A percentile compares a stretch with the other conserved stretches of the same genome.
phyloP scores from a whole-genome alignment of 1,140 invertebrate genomes.

The Orchestia grillus region DNA sequence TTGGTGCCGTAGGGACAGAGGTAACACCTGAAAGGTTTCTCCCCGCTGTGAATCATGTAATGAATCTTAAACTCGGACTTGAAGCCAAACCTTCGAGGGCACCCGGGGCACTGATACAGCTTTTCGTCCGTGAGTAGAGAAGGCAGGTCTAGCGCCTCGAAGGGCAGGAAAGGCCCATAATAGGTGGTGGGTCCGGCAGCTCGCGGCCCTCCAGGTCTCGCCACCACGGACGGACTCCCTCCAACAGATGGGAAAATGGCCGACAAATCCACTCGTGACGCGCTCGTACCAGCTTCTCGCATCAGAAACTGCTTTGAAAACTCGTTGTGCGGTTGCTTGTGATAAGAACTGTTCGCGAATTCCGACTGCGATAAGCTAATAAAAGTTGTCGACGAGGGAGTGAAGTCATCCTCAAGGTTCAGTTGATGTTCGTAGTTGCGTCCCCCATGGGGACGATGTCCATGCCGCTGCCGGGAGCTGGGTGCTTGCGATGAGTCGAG shows the following conservation, averaged over 20 bases:
- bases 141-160: not conserved
- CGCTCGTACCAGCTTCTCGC: not conserved
- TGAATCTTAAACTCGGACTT: constrained; percentile 48
- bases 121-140: not conserved
- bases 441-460: not conserved
- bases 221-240: not conserved
- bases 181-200: not conserved
- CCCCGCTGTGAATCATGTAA: constrained; percentile 58
- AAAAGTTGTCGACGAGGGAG: not conserved
- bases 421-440: not conserved
- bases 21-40: constrained; percentile 50
- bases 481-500: not conserved
- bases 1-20: constrained; percentile 53
- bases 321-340: not conserved
- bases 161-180: constrained; percentile 10
- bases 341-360: not conserved
- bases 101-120: constrained; percentile 22
- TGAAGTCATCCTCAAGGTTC: not conserved
- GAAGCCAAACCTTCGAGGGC: constrained; percentile 28
- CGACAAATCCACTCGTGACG: not conserved
- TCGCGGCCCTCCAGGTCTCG: not conserved
- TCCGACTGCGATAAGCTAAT: not conserved
- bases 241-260: not conserved
- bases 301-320: not conserved
- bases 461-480: not conserved